Evolutionary conservation across 2,797 vertebrate species (phyloP).

Genomic region (Crenuchus spilurus): DNA sequence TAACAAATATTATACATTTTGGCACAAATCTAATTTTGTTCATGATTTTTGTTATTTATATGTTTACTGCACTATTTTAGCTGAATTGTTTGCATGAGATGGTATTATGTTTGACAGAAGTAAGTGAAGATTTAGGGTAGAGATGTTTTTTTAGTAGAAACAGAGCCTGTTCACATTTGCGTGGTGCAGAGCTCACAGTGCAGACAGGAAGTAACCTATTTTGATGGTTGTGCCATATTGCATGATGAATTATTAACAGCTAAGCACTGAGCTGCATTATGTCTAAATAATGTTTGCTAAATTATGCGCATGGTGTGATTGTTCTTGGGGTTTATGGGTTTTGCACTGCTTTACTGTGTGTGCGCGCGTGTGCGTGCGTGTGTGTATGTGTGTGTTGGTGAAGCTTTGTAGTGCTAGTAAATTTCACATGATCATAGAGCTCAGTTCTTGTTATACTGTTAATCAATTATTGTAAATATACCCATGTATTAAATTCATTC

Average conservation of each 20-base stretch:
- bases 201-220: constrained; percentile 82
- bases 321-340: constrained; percentile 10
- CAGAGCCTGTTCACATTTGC: constrained; percentile 18
- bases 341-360: constrained; percentile 18
- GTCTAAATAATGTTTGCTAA: constrained; percentile 70
- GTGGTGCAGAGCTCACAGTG: constrained; percentile 71
- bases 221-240: constrained; percentile 81
- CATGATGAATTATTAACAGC: constrained; percentile 81
- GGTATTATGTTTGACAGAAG: too few relatives aligned
- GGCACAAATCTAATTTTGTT: too few relatives aligned
- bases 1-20: too few relatives aligned
- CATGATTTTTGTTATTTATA: too few relatives aligned
- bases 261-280: constrained; percentile 70
- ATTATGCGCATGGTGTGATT: constrained; percentile 56
- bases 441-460: neutral
- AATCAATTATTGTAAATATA: neutral
- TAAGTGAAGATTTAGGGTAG: too few relatives aligned
- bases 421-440: neutral
- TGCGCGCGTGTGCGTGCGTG: constrained; percentile 7
- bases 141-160: neutral
- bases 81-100: too few relatives aligned
- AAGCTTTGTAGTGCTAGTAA: constrained; percentile 34
- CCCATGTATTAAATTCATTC: neutral
- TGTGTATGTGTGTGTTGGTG: constrained; percentile 17
- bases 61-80: too few relatives aligned